Evolutionary conservation across 1,140 invertebrate species (phyloP), one percentile per base, ranked within the genome.

Genomic region (Plodia interpunctella): DNA sequence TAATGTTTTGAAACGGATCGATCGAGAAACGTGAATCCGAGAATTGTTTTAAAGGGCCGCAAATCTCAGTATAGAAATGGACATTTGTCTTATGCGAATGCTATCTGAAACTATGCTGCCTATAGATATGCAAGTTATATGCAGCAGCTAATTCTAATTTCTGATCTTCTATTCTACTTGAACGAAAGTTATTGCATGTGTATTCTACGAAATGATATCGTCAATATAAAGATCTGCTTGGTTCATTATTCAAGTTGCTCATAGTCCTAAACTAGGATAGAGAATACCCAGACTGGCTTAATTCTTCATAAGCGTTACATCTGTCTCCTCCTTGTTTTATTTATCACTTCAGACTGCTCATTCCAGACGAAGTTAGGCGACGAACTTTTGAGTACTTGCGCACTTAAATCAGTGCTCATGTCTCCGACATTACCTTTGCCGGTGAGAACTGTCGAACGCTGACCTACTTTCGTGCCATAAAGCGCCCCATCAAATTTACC

Each of bases 401-500:
- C n/a, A 44, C 19, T 56, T 49, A n/a, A 55, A 28, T 55, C 15
- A 30, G 38, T 44, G 38, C 52, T 32, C 28, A 44, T 32, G n/a
- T 59, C 49, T n/a, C 13, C 38, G 38, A 13, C 55, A 18, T 58
- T 30, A 60, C 62, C 55, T 64, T 58, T 20, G 18, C 13, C 51
- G 20, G 17, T 21, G 19, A 21, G 21, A 25, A 25, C 17, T 25
- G 19, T 0, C 51, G 21, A 21, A 51, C 52, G 54, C 63, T 85
- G 85, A 88, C 85, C 85, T 64, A 88, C 76, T 83, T 88, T 61
- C 55, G 59, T 50, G 61, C 72, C 74, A 79, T 84, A 83, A 84
- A 83, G 64, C 59, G 73, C 70, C 70, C 80, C 75, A 68, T 79
- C 76, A 76, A 80, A 79, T 75, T 73, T 77, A 72, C 69, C 59